Evolutionary conservation across 2,113 vertebrate genomes (phyloP).

Genomic region (Seriola rivoliana): DNA sequence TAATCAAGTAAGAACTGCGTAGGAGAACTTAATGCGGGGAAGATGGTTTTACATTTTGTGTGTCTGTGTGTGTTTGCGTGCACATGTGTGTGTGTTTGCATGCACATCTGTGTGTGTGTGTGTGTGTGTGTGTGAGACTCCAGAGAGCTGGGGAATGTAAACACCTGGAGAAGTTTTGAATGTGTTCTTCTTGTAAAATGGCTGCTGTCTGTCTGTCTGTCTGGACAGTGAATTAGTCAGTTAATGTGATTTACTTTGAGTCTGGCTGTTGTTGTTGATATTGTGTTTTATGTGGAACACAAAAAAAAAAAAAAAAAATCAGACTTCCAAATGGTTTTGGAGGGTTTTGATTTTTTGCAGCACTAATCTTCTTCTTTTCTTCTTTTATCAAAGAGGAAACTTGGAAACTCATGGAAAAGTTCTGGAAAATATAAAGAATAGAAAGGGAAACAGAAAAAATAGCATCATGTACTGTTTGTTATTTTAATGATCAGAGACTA

Average conservation of each 20-base stretch:
- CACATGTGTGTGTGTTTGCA: conserved; percentile 31
- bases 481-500: not conserved
- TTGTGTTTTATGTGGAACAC: not conserved
- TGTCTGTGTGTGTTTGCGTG: conserved; percentile 23
- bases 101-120: conserved; percentile 21
- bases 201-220: conserved; percentile 33
- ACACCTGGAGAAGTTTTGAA: conserved; percentile 67
- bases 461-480: not conserved
- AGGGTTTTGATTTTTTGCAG: not conserved
- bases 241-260: conserved; percentile 28
- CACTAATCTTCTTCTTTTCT: not conserved
- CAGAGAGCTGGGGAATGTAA: conserved; percentile 73
- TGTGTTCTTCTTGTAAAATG: conserved; percentile 57
- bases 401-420: not conserved
- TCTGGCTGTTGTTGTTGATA: conserved; percentile 2
- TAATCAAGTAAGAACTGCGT: not conserved
- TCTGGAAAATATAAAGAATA: not conserved
- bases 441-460: not conserved
- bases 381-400: not conserved
- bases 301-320: conserved; percentile 32
- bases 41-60: not conserved
- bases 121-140: conserved; percentile 39
- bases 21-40: not conserved
- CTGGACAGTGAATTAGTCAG: conserved; percentile 9
- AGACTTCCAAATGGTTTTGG: not conserved